Evolutionary conservation across 2,113 vertebrate species (phyloP), one percentile per base, ranked within the genome.

Genomic region (Prunella himalayana): DNA sequence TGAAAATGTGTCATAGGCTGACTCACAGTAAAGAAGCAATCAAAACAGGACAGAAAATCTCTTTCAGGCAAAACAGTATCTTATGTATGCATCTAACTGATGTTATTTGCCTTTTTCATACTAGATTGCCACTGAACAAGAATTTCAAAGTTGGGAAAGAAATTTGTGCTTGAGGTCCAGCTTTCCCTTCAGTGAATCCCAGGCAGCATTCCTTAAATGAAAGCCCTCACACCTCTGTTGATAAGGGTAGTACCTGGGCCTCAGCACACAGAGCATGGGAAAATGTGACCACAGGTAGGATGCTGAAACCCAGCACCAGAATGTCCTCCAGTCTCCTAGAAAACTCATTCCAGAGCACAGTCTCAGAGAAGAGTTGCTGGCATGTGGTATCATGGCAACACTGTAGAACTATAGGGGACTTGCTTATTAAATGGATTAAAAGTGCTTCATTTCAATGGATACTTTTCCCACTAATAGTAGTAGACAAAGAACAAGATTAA

Each of bases 1-100:
- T 87, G 90, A 93, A 93, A 92, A 82, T 88, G 56, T 82, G 95
- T 95, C 92, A 92, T 59, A 60, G 44, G 28, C 79, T 97, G 95
- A 96, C 86, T 94, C 92, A 94, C 57, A 70, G 79, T 57, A 66
- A 73, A 84, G 82, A 75, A 94, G 54, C 2, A 1, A 90, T 54
- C 66, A 85, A 78, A 94, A 92, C 50, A 86, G 64, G 66, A 66
- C 85, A 84, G 86, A 82, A 88, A 51, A 30, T 66, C 57, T 88
- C 39, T 85, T 53, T 53, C 51, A 91, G 64, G 83, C 85, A 84
- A 82, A 96, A 61, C 25, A 57, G 13, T 54, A 27, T 61, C 68
- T 93, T n/a, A 12, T 13, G 41, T 3, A 0, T 82, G 31, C 3
- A 11, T 78, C 53, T 76, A 42, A 53, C 16, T 49, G 53, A 86